Conservation (phyloP, 2,888 invertebrate genomes). For the Lasioglossum morio region DNA sequence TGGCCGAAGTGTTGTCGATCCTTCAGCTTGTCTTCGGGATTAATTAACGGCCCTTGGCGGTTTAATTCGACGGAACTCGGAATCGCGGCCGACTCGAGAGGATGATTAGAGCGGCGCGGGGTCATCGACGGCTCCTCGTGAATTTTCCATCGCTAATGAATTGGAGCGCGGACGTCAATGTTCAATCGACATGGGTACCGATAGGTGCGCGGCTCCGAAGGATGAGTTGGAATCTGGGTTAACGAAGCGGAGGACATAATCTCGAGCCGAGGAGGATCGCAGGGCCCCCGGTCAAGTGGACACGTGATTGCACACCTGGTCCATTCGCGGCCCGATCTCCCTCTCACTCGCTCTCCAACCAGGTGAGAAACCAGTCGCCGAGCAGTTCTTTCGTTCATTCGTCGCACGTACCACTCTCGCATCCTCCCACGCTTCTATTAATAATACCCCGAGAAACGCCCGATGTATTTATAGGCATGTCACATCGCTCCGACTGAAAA, state of each 20-base stretch:
- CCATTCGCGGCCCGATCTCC: slow-evolving; percentile 39
- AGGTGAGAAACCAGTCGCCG: slow-evolving; percentile 46
- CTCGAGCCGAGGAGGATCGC: slow-evolving; percentile 22
- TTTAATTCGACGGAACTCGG: slow-evolving; percentile 1
- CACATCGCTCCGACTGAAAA: slow-evolving; percentile 37
- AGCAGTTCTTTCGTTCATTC: slow-evolving; percentile 49
- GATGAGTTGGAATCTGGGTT: slow-evolving; percentile 45
- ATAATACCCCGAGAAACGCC: slow-evolving; percentile 47
- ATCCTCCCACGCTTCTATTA: slow-evolving; percentile 72
- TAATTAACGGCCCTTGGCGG: slow-evolving; percentile 26
- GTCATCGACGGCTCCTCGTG: slow-evolving; percentile 12
- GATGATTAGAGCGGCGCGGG: slow-evolving; percentile 15
- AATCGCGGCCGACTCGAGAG: neutral
- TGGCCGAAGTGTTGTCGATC: neutral
- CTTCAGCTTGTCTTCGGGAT: neutral
- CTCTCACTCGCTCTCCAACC: neutral
- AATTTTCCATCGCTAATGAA: slow-evolving; percentile 39
- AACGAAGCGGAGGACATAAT: slow-evolving; percentile 48
- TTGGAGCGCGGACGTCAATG: slow-evolving; percentile 14
- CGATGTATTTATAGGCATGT: slow-evolving; percentile 52
- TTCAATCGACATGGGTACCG: slow-evolving; percentile 3
- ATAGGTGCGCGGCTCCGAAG: neutral
- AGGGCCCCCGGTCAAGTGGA: slow-evolving; percentile 14
- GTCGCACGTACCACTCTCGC: slow-evolving; percentile 59
- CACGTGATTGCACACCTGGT: slow-evolving; percentile 48